A percentile compares a stretch with the other conserved stretches of the same genome.
Conservation (phyloP, 2,113 vertebrate species). For the Strigops habroptila region DNA sequence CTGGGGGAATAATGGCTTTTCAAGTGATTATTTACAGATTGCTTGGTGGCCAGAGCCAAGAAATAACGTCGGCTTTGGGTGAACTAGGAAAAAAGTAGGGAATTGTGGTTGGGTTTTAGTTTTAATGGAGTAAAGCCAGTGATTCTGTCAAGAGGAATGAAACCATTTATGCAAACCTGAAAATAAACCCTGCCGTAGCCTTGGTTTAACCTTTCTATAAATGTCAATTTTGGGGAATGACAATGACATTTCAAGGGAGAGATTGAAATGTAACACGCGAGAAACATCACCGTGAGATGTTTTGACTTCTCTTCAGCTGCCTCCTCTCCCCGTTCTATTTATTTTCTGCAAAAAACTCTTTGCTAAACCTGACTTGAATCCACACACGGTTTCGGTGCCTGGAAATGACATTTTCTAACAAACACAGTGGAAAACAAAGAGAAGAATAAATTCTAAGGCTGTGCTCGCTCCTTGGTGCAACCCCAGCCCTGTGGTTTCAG, state of each 20-base stretch:
- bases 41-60: not conserved
- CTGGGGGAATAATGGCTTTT: not conserved
- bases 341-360: conserved; percentile 22
- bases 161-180: conserved; percentile 50
- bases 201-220: conserved; percentile 58
- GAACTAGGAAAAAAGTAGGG: not conserved
- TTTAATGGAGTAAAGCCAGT: not conserved
- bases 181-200: conserved; percentile 33
- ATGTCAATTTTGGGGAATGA: conserved; percentile 60
- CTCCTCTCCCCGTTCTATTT: conserved; percentile 50
- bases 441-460: not conserved
- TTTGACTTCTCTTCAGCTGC: conserved; percentile 56
- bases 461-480: not conserved
- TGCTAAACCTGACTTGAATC: conserved; percentile 59
- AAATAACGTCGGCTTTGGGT: not conserved
- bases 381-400: not conserved
- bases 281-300: conserved; percentile 50
- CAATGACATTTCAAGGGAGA: conserved; percentile 59
- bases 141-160: conserved; percentile 42
- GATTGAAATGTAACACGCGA: conserved; percentile 50
- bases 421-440: not conserved
- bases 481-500: not conserved
- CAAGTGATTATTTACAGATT: not conserved
- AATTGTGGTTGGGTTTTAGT: not conserved
- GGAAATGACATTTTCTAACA: conserved; percentile 43